Evolutionary conservation across 1,140 invertebrate genomes (phyloP).

Genomic region (Scaptomyza hsui): DNA sequence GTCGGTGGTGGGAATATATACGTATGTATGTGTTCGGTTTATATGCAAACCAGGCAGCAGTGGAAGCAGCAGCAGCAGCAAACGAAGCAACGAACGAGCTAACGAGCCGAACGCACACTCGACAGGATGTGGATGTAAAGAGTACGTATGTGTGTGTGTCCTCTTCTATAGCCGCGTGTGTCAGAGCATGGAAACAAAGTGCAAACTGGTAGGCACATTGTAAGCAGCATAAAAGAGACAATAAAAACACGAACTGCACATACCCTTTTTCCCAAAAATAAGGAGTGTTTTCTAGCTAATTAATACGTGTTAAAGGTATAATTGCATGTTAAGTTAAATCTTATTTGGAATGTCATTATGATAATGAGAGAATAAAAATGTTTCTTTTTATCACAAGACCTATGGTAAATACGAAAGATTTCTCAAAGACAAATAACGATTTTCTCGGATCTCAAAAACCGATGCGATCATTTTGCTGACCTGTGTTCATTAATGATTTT

Average conservation of each 20-base stretch:
- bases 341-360: too few species aligned
- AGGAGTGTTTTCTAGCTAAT: background rate
- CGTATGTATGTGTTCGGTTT: constrained; percentile 30
- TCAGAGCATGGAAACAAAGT: constrained; percentile 55
- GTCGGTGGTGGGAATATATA: constrained; percentile 71
- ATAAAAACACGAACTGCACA: constrained; percentile 3
- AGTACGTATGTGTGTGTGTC: constrained; percentile 37
- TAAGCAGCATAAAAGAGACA: constrained; percentile 17
- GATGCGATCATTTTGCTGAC: too few species aligned
- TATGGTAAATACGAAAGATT: too few species aligned
- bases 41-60: constrained; percentile 50
- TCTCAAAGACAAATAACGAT: too few species aligned
- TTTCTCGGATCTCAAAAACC: too few species aligned
- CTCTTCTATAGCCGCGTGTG: constrained; percentile 30
- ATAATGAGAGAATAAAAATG: too few species aligned
- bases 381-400: too few species aligned
- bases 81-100: constrained; percentile 64
- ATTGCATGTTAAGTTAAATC: too few species aligned
- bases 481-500: too few species aligned
- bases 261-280: constrained; percentile 12
- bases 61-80: constrained; percentile 20
- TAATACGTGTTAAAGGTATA: background rate
- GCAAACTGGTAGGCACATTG: constrained; percentile 55
- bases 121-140: constrained; percentile 76
- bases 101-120: constrained; percentile 56